Conservation (phyloP, 2,888 invertebrate genomes). For the Aporophyla lueneburgensis region DNA sequence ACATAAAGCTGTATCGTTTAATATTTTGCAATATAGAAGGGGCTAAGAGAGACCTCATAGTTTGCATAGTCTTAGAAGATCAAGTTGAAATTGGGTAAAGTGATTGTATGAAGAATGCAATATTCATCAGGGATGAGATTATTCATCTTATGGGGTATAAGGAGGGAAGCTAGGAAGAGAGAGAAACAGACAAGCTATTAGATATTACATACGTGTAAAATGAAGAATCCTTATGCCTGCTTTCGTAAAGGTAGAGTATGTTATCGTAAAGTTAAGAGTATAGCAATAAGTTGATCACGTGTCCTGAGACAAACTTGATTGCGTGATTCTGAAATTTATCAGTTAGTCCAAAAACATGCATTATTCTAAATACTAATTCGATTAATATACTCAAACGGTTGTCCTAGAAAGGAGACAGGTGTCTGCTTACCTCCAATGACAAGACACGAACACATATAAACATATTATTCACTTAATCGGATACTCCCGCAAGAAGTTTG, state of each 20-base stretch:
- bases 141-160: background rate
- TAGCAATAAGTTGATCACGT: background rate
- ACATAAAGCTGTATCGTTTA: conserved; percentile 18
- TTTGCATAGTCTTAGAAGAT: background rate
- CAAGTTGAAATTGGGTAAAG: background rate
- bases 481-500: conserved; percentile 72
- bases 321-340: background rate
- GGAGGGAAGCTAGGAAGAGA: background rate
- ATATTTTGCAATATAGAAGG: conserved; percentile 22
- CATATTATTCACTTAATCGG: conserved; percentile 65
- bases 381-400: background rate
- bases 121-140: background rate
- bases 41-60: background rate
- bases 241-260: background rate
- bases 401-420: conserved; percentile 8
- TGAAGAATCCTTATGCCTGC: background rate
- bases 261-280: background rate
- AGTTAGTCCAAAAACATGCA: background rate
- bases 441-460: conserved; percentile 38
- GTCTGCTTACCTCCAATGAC: conserved; percentile 26
- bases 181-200: background rate
- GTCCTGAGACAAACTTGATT: background rate
- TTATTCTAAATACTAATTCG: no score
- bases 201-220: background rate
- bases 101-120: background rate